Evolutionary conservation across 1,140 invertebrate genomes (phyloP).

Genomic region (Homarus americanus): DNA sequence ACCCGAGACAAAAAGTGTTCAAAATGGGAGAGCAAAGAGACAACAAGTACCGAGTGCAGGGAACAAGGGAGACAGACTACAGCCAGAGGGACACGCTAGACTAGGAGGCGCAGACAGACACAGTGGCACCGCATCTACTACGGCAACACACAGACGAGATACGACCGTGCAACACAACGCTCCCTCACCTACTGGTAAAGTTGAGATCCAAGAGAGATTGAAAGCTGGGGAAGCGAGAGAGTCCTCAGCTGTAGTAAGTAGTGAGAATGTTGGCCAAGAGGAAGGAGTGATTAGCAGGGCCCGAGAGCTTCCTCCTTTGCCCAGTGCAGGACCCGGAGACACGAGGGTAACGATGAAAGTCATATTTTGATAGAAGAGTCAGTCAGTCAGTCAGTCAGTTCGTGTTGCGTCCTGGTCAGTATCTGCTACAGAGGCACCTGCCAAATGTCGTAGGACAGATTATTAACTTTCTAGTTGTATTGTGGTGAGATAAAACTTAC

Average conservation of each 20-base stretch:
- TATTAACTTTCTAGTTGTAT: neutral
- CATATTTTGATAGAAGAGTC: neutral
- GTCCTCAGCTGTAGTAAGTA: neutral
- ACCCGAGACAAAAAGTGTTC: too few relatives aligned
- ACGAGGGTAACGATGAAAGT: neutral
- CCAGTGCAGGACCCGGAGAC: neutral
- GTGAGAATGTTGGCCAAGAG: neutral
- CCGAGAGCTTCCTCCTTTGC: neutral
- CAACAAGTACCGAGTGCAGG: neutral
- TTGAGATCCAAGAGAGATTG: neutral
- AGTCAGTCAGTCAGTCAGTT: neutral
- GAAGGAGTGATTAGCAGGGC: neutral
- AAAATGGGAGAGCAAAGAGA: too few relatives aligned
- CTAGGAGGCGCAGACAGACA: neutral
- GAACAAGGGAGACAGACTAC: neutral
- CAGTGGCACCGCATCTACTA: too few relatives aligned
- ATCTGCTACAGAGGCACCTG: slow-evolving; percentile 2
- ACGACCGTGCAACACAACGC: too few relatives aligned
- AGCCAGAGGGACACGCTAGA: neutral
- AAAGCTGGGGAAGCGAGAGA: neutral
- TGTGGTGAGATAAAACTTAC: neutral
- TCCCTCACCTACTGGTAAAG: neutral
- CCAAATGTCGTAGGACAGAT: neutral
- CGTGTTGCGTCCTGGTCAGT: neutral
- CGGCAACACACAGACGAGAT: too few relatives aligned